Evolutionary conservation across 2,888 invertebrate species (phyloP).

Genomic region (Drosophila longiperda): DNA sequence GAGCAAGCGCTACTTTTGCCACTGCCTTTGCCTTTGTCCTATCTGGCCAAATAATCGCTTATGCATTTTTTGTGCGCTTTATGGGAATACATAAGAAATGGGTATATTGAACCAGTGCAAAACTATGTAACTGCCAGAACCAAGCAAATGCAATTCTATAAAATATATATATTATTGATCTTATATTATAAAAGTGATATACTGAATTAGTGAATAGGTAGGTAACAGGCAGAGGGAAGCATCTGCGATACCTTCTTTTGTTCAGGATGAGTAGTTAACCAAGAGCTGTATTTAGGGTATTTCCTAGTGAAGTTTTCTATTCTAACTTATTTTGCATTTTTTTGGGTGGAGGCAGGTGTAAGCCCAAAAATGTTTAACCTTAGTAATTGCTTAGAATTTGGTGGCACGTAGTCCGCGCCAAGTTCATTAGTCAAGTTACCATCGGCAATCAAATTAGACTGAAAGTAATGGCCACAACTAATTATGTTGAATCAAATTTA

Average conservation of each 20-base stretch:
- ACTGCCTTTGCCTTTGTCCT: conserved; percentile 8
- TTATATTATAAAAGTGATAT: no score
- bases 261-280: no score
- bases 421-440: conserved; percentile 26
- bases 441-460: conserved; percentile 36
- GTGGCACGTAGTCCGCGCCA: neutral
- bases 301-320: neutral
- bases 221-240: neutral
- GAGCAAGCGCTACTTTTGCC: conserved; percentile 22
- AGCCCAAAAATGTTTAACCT: conserved; percentile 15
- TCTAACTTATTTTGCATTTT: neutral
- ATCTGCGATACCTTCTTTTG: neutral
- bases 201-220: neutral
- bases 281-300: neutral
- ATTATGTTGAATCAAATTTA: conserved; percentile 76
- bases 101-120: neutral
- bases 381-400: neutral
- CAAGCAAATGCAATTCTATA: neutral
- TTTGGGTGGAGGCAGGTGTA: conserved; percentile 22
- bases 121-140: neutral
- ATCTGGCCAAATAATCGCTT: conserved; percentile 54
- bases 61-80: conserved; percentile 36
- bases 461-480: conserved; percentile 61
- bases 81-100: neutral
- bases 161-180: no score